Conservation (phyloP, 2,797 vertebrate genomes). For the Myotis myotis region DNA sequence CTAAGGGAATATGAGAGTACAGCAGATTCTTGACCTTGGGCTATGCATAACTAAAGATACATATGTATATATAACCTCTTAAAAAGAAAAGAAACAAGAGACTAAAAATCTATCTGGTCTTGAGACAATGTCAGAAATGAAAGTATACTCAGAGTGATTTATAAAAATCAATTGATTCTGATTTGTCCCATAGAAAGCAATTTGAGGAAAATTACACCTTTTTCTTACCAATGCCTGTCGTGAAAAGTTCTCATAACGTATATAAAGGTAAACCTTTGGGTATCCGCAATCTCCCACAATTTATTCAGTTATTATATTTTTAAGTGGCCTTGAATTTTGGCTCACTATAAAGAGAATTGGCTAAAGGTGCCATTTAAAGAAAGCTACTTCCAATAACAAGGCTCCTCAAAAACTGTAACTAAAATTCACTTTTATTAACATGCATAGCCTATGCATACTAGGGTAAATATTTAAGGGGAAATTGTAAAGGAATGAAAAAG, state of each 20-base stretch:
- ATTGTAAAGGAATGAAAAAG: slow-evolving; percentile 11
- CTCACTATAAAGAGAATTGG: background rate
- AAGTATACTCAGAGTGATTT: background rate
- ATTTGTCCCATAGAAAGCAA: background rate
- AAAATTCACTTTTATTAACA: slow-evolving; percentile 17
- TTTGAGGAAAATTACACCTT: background rate
- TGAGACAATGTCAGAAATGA: slow-evolving; percentile 15
- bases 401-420: background rate
- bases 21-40: background rate
- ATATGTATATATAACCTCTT: background rate
- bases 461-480: slow-evolving; percentile 35
- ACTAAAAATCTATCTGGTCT: background rate
- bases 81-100: background rate
- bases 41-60: background rate
- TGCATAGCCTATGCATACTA: background rate
- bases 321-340: background rate
- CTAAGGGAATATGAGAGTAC: background rate
- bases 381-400: background rate
- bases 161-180: background rate
- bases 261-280: background rate
- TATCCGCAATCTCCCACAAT: background rate
- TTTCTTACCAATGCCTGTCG: background rate
- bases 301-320: background rate
- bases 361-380: background rate
- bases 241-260: background rate